A percentile compares a stretch with the other conserved stretches of the same genome.
Evolutionary conservation across 2,888 invertebrate genomes (phyloP).

Genomic region (Malthinus seriepunctatus): DNA sequence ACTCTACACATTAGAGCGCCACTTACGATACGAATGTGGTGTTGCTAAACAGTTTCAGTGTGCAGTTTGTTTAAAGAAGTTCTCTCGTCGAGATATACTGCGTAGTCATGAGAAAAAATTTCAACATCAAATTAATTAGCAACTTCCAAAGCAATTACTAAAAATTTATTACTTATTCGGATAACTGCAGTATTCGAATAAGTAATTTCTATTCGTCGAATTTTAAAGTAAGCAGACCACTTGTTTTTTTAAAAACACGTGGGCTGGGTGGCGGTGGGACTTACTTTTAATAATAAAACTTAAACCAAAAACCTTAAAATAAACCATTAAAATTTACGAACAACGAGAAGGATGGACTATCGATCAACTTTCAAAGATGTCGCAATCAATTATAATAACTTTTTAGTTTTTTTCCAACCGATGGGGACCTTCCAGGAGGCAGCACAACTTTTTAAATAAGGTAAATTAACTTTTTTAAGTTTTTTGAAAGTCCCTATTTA

Average conservation of each 20-base stretch:
- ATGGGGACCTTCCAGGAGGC: too few relatives aligned
- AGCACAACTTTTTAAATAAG: too few relatives aligned
- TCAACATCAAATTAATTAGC: slow-evolving; percentile 33
- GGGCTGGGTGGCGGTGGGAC: slow-evolving; percentile 51
- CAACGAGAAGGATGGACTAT: neutral
- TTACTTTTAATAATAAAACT: slow-evolving; percentile 10
- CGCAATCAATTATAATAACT: too few relatives aligned
- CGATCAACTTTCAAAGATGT: too few relatives aligned
- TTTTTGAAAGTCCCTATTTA: too few relatives aligned
- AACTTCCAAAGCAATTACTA: neutral
- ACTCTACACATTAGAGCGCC: slow-evolving; percentile 61
- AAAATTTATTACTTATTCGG: neutral
- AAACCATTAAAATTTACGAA: neutral
- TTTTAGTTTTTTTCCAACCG: too few relatives aligned
- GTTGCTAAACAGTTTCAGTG: slow-evolving; percentile 56
- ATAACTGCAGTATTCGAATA: slow-evolving; percentile 28
- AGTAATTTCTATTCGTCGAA: neutral
- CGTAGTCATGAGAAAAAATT: slow-evolving; percentile 47
- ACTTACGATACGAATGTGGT: slow-evolving; percentile 63
- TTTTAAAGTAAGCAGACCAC: slow-evolving; percentile 44
- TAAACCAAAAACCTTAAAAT: neutral
- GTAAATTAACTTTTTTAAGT: too few relatives aligned
- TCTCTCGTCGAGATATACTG: slow-evolving; percentile 51
- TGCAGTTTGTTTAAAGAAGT: slow-evolving; percentile 50
- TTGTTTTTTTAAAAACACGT: slow-evolving; percentile 39